These are phyloP conservation scores for Pyrocephalus nanus DNA, from an alignment of 2,797 vertebrate genomes.

Conservation along the genomic window DNA sequence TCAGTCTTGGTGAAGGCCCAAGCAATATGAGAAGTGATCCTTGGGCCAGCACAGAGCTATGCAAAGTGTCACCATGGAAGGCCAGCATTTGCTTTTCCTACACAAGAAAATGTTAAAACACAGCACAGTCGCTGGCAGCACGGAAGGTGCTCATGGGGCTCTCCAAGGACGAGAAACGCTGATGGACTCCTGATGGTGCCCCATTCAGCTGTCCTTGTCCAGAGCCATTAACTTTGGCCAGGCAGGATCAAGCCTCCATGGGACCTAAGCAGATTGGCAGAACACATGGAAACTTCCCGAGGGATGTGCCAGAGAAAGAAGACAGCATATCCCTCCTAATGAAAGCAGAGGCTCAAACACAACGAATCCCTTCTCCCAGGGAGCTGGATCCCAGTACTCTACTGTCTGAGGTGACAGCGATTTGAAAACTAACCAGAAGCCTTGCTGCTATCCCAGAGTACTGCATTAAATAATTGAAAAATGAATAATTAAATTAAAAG, in stretches of 20 bases:
- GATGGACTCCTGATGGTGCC: neutral
- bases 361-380: neutral
- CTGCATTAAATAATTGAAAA: constrained; percentile 60
- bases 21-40: accelerated
- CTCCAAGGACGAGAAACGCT: neutral
- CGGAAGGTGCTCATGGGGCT: neutral
- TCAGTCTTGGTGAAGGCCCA: neutral
- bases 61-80: neutral
- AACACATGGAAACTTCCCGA: neutral
- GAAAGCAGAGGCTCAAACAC: constrained; percentile 1
- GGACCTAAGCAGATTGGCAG: neutral
- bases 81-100: neutral
- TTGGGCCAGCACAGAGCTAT: neutral
- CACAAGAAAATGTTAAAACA: neutral
- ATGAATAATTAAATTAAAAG: constrained; percentile 70
- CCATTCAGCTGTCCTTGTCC: neutral
- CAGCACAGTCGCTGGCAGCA: neutral
- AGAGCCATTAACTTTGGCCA: neutral
- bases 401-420: neutral
- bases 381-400: neutral
- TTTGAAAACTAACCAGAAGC: constrained; percentile 46
- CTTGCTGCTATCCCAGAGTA: neutral
- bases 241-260: neutral
- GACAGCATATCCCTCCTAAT: neutral
- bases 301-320: neutral